Evolutionary conservation across 2,113 vertebrate genomes (phyloP), one percentile per base, ranked within the genome.

Genomic region (Python bivittatus): DNA sequence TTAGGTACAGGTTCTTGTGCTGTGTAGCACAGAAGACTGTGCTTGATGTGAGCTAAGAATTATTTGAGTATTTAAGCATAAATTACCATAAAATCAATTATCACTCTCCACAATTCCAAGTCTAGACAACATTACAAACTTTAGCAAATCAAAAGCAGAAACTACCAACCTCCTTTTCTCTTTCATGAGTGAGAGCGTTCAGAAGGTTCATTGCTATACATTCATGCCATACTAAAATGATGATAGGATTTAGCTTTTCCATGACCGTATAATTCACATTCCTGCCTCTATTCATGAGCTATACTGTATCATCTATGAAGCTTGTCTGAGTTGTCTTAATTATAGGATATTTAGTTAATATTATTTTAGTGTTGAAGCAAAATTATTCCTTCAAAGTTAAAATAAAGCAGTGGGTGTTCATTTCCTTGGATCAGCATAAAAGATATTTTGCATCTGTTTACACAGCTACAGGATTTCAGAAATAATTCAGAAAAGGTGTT

Each of bases 391-490:
- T 33, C 33, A 0, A 79, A 79, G 33, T 79, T 79, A 42, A 79
- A 79, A 42, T 79, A 79, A 79, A 42, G 42, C 72, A 79, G 33
- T 42, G 72, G 72, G 33, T 42, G 17, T 79, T 79, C 42, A 79
- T 42, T 17, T 79, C 42, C 33, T 79, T 79, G 7, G 38, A 20
- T 0, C 60, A 64, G 5, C 53, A 23, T 61, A 33, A 15, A 91
- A 94, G 79, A 4, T 48, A 22, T 13, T 0, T 61, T 87, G 33
- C 0, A 58, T 57, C 12, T 52, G 85, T 60, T 0, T 89, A 83
- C n/a, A 79, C 72, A 79, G 22, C 72, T 42, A 79, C 72, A 79
- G 20, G 42, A 79, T 17, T 42, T 79, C 72, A 42, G 33, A 42
- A 79, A 79, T 79, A 79, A 79, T 79, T 42, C 33, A 79, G 72